phyloP scores from a whole-genome alignment of 1,140 invertebrate genomes.

The Pinna nobilis region DNA sequence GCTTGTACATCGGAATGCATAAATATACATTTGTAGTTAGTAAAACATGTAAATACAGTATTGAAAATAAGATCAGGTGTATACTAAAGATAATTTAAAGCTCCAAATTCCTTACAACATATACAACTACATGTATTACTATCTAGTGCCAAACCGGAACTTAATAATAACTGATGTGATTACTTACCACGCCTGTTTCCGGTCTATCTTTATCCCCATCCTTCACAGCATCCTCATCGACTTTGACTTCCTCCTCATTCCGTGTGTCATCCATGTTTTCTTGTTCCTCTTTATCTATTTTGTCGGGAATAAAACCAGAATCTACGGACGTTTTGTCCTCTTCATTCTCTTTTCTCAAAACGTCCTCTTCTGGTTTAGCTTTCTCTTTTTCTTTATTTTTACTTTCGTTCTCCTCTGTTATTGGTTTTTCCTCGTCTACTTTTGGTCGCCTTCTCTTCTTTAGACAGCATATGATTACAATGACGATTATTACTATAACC shows the following conservation, averaged over 20 bases:
- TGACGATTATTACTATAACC: conserved; percentile 7
- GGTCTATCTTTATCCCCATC: conserved; percentile 15
- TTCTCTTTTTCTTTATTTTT: conserved; percentile 4
- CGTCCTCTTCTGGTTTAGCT: conserved; percentile 2
- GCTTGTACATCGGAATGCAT: too few relatives aligned
- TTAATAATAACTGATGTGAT: too few relatives aligned
- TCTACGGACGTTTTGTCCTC: neutral
- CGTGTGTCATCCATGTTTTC: neutral
- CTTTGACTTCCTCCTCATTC: conserved; percentile 14
- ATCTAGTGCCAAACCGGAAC: too few relatives aligned
- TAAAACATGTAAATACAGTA: too few relatives aligned
- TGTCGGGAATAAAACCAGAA: conserved; percentile 24
- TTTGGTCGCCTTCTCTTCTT: neutral
- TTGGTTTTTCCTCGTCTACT: conserved; percentile 4
- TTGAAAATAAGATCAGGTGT: too few relatives aligned
- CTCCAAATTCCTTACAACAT: too few relatives aligned
- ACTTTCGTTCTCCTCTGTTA: neutral
- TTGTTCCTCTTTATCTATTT: conserved; percentile 23
- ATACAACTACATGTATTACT: too few relatives aligned
- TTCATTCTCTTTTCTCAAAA: conserved; percentile 12
- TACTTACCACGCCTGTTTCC: neutral
- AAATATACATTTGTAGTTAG: too few relatives aligned
- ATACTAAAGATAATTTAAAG: too few relatives aligned
- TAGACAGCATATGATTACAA: conserved; percentile 5
- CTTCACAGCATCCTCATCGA: conserved; percentile 13